Evolutionary conservation across 2,113 vertebrate genomes (phyloP).

Genomic region (Centrocercus urophasianus): DNA sequence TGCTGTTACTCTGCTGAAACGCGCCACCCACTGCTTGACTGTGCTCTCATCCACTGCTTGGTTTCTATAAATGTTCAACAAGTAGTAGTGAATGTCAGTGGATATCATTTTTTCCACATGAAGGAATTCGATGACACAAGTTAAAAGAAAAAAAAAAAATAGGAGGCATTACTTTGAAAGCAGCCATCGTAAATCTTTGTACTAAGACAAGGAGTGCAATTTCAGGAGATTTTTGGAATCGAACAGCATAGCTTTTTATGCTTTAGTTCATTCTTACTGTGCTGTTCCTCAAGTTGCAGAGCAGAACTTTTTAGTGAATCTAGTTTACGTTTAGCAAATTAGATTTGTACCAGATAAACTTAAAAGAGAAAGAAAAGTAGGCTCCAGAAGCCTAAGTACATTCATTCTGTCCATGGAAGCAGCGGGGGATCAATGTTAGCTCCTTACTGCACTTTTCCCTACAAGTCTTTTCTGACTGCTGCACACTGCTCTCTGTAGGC

Average conservation of each 20-base stretch:
- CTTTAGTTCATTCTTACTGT: background rate
- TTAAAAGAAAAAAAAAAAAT: too few species aligned
- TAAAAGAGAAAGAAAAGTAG: background rate
- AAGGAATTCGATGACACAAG: too few species aligned
- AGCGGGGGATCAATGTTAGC: too few species aligned
- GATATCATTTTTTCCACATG: too few species aligned
- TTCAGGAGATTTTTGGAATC: background rate
- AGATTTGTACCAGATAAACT: background rate
- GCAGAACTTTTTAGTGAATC: background rate
- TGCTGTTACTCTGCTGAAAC: too few species aligned
- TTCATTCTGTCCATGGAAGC: background rate
- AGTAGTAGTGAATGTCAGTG: too few species aligned
- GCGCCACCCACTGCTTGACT: too few species aligned
- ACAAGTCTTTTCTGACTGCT: background rate
- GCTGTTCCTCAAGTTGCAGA: background rate
- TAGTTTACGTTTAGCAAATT: background rate
- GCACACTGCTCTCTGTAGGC: background rate
- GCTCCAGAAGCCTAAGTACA: background rate
- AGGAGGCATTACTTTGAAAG: too few species aligned
- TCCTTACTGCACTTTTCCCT: background rate
- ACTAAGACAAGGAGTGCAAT: background rate
- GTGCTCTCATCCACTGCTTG: too few species aligned
- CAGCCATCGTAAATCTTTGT: background rate
- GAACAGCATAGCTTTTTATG: background rate
- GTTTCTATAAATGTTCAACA: too few species aligned